A percentile compares a stretch with the other conserved stretches of the same genome.
Evolutionary conservation across 2,113 vertebrate genomes (phyloP).

Genomic region (Todiramphus chloris): DNA sequence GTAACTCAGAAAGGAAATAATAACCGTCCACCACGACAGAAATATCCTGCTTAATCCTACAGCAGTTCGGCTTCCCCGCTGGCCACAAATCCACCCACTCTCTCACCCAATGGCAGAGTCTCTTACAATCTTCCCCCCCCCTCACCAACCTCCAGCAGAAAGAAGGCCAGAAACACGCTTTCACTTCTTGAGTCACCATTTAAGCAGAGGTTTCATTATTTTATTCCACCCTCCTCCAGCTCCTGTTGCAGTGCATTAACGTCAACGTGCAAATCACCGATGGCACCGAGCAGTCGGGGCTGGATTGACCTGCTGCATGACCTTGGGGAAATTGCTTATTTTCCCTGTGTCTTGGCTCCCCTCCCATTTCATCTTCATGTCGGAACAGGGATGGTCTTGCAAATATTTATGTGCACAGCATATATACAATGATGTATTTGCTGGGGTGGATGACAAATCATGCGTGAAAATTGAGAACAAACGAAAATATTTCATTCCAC

Average conservation of each 20-base stretch:
- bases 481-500: not conserved
- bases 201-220: not conserved
- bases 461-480: not conserved
- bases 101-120: slow-evolving; percentile 37
- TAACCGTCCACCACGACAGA: not conserved
- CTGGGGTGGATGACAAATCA: not conserved
- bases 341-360: not conserved
- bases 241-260: not conserved
- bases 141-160: not conserved
- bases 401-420: not conserved
- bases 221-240: not conserved
- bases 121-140: not conserved
- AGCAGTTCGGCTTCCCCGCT: not conserved
- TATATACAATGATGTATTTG: not conserved
- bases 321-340: not conserved
- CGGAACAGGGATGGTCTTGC: accelerated
- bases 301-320: not conserved
- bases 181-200: not conserved
- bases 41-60: slow-evolving; percentile 67
- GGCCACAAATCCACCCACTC: slow-evolving; percentile 43
- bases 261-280: not conserved
- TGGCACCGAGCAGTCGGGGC: not conserved
- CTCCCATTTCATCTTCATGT: not conserved
- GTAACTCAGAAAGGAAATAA: slow-evolving; percentile 50
- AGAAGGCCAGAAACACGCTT: not conserved